These are phyloP conservation scores for Folsomia candida DNA, from an alignment of 2,888 invertebrate genomes.

Conservation along the genomic window DNA sequence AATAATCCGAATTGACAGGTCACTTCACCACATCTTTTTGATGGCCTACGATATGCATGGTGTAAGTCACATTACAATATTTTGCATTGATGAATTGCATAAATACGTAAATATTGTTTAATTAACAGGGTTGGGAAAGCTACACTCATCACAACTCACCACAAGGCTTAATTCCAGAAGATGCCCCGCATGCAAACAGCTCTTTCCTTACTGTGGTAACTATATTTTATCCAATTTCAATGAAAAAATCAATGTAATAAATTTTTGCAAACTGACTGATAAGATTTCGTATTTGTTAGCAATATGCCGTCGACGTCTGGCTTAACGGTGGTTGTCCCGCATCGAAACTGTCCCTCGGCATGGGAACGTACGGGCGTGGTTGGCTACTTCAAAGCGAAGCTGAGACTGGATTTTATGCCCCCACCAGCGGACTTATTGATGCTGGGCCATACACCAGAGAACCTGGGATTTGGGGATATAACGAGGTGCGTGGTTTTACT, in stretches of 20 bases:
- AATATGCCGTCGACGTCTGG: constrained; percentile 59
- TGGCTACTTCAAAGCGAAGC: constrained; percentile 61
- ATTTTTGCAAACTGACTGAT: no score
- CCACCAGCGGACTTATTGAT: constrained; percentile 53
- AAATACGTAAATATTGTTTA: neutral
- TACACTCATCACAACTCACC: constrained; percentile 68
- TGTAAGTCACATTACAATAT: no score
- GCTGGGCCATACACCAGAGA: constrained; percentile 54
- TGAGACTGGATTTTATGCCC: constrained; percentile 59
- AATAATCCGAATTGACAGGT: constrained; percentile 53
- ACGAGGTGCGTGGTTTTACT: constrained; percentile 49
- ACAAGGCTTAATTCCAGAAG: constrained; percentile 53
- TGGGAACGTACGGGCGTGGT: constrained; percentile 69
- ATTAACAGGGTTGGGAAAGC: constrained; percentile 60
- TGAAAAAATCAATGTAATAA: no score
- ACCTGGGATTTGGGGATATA: constrained; percentile 53
- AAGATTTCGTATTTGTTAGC: no score
- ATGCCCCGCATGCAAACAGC: constrained; percentile 51
- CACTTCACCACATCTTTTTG: constrained; percentile 66
- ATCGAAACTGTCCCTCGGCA: constrained; percentile 67
- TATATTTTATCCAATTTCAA: no score
- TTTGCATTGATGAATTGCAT: neutral
- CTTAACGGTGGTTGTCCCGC: constrained; percentile 60
- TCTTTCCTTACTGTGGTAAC: constrained; percentile 57
- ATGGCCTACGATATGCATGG: constrained; percentile 76